These are phyloP conservation scores for Rallus limicola DNA, from an alignment of 2,113 vertebrate genomes.

Conservation along the genomic window DNA sequence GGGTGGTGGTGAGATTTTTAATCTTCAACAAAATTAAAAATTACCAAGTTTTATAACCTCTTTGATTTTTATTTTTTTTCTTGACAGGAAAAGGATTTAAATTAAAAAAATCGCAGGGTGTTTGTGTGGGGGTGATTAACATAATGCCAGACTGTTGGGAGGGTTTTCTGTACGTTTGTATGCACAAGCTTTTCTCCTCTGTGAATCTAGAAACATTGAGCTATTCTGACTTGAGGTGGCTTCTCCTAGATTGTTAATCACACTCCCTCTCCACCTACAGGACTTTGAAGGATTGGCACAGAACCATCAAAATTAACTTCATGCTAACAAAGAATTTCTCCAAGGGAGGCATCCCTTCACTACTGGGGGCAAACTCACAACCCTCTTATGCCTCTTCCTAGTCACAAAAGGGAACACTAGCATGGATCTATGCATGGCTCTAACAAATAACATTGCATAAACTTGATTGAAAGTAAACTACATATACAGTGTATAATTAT, in stretches of 20 bases:
- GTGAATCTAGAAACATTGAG: background rate
- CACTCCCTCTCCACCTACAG: background rate
- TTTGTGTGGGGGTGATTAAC: background rate
- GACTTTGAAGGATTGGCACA: background rate
- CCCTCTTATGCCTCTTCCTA: background rate
- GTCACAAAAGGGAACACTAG: background rate
- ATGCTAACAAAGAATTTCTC: background rate
- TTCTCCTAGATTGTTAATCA: background rate
- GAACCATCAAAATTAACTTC: background rate
- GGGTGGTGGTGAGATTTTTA: background rate
- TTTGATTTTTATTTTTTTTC: background rate
- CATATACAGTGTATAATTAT: background rate
- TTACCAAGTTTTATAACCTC: background rate
- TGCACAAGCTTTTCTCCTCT: background rate
- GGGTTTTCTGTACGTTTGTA: background rate
- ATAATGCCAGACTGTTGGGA: background rate
- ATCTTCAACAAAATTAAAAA: background rate
- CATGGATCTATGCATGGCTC: background rate
- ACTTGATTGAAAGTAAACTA: background rate
- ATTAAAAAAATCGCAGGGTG: accelerated
- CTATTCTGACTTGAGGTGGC: background rate
- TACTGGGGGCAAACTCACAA: background rate
- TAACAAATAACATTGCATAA: background rate
- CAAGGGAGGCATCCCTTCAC: background rate
- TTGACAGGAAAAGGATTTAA: background rate